These are phyloP conservation scores for Sebastes oblongus DNA, from an alignment of 2,797 vertebrate genomes.

Conservation along the genomic window DNA sequence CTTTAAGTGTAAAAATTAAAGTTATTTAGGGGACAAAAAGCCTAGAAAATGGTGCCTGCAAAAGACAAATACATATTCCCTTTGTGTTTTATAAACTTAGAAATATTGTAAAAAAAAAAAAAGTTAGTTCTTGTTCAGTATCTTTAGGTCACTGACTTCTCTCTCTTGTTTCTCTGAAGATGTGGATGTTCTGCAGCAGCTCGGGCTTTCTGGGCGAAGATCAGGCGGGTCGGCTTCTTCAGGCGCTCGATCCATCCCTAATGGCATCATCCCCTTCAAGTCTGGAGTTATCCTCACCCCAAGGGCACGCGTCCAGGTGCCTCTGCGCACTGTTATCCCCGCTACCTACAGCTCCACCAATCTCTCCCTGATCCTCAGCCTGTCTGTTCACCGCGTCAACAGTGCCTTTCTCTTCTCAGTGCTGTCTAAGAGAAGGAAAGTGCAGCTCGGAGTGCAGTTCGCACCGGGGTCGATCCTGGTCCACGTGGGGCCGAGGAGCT, in stretches of 20 bases:
- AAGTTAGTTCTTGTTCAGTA: background rate
- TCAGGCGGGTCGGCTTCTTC: constrained; percentile 55
- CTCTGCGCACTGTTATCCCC: constrained; percentile 83
- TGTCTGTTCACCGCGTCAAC: constrained; percentile 95
- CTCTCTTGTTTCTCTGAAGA: constrained; percentile 78
- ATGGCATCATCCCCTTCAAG: constrained; percentile 92
- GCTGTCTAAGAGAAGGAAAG: constrained; percentile 86
- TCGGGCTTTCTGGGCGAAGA: constrained; percentile 89
- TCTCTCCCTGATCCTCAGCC: constrained; percentile 90
- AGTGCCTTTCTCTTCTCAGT: constrained; percentile 92
- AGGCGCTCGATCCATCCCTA: constrained; percentile 75
- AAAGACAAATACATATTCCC: background rate
- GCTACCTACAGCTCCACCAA: constrained; percentile 78
- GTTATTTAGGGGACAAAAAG: background rate
- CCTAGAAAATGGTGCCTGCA: background rate
- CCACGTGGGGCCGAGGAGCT: constrained; percentile 87
- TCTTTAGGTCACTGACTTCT: constrained; percentile 10
- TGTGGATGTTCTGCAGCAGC: constrained; percentile 93
- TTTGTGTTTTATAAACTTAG: background rate
- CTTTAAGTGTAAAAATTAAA: background rate
- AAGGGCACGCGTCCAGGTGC: constrained; percentile 85
- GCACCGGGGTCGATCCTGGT: constrained; percentile 87
- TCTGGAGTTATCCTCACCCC: constrained; percentile 94
- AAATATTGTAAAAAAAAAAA: background rate
- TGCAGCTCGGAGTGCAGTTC: constrained; percentile 95